Evolutionary conservation across 1,140 invertebrate genomes (phyloP).

Genomic region (Drosophila trapezifrons): DNA sequence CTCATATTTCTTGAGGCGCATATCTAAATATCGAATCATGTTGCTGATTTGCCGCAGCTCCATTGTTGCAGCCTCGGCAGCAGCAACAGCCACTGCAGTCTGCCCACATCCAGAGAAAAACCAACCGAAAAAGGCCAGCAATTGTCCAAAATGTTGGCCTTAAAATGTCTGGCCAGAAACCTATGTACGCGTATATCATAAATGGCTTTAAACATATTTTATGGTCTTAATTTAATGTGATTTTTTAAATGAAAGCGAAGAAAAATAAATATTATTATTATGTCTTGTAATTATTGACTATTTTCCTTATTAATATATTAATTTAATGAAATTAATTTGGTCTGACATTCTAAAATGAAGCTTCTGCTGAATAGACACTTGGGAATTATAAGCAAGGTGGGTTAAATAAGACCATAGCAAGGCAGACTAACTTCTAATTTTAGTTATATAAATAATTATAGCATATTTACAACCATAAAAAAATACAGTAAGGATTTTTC

Average conservation of each 20-base stretch:
- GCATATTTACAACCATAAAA: too few relatives aligned
- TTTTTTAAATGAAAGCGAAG: not conserved
- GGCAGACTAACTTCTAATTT: too few relatives aligned
- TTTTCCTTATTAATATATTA: not conserved
- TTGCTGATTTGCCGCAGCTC: conserved; percentile 75
- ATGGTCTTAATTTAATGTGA: not conserved
- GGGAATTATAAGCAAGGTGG: too few relatives aligned
- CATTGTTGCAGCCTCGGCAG: conserved; percentile 56
- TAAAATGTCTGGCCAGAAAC: not conserved
- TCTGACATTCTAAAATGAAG: too few relatives aligned
- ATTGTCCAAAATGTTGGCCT: conserved; percentile 12
- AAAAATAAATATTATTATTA: not conserved
- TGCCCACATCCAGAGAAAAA: conserved; percentile 16
- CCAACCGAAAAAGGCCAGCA: conserved; percentile 2
- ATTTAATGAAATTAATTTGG: too few relatives aligned
- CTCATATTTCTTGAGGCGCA: conserved; percentile 80
- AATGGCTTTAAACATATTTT: not conserved
- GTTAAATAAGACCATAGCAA: too few relatives aligned
- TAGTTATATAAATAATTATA: too few relatives aligned
- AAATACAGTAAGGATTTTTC: too few relatives aligned
- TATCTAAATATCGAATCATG: conserved; percentile 82
- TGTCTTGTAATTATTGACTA: not conserved
- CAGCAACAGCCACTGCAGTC: conserved; percentile 9
- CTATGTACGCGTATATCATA: not conserved
- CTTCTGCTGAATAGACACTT: too few relatives aligned